Conservation (phyloP, 30 jellyfish, hydroid and myxozoan genomes). For the Hydractinia symbiolongicarpus region DNA sequence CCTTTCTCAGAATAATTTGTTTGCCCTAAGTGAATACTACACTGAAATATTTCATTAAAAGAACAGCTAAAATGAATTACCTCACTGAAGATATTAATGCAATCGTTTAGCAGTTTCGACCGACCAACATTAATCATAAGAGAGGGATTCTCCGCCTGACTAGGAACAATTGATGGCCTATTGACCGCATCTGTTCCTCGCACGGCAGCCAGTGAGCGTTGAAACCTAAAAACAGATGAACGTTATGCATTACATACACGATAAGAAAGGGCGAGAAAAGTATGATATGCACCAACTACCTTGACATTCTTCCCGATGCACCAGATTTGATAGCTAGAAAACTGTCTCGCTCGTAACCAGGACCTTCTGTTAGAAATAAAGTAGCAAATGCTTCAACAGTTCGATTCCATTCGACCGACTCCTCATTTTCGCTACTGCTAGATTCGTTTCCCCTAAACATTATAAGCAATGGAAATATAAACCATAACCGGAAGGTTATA, state of each 20-base stretch:
- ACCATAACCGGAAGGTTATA: not conserved
- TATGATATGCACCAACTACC: conserved; percentile 22
- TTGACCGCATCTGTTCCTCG: conserved; percentile 52
- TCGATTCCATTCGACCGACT: conserved; percentile 39
- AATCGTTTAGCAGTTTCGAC: conserved; percentile 41
- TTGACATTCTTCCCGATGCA: conserved; percentile 83
- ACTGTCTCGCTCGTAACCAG: conserved; percentile 90
- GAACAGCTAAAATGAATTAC: conserved; percentile 19
- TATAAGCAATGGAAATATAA: not conserved
- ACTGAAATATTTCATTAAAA: too few species aligned
- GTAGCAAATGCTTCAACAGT: conserved; percentile 61
- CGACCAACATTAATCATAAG: conserved; percentile 57
- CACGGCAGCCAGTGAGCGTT: conserved; percentile 56
- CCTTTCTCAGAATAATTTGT: too few species aligned
- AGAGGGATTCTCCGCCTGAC: conserved; percentile 47
- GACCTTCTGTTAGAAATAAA: conserved; percentile 80
- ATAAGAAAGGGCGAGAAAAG: not conserved
- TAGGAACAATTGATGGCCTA: not conserved
- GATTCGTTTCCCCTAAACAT: not conserved
- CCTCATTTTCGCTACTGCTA: not conserved
- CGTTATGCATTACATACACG: not conserved
- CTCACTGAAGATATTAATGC: conserved; percentile 38
- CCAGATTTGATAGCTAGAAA: conserved; percentile 90
- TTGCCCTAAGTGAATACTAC: too few species aligned
- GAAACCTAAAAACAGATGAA: conserved; percentile 40